These are phyloP conservation scores for Hippocampus mohnikei DNA, from an alignment of 2,113 vertebrate species.

Conservation along the genomic window DNA sequence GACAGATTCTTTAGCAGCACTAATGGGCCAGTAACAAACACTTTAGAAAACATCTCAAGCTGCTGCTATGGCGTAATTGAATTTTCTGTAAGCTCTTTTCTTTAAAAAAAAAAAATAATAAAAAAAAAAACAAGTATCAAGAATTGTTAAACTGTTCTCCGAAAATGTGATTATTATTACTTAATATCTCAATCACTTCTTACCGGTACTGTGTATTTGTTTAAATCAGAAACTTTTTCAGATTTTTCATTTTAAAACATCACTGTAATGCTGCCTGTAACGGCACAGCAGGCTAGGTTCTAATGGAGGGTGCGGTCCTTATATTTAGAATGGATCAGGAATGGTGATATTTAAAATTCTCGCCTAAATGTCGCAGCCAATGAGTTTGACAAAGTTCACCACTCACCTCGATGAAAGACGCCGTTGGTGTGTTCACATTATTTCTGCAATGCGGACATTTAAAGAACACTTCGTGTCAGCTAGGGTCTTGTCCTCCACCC, in stretches of 20 bases:
- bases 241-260: not conserved
- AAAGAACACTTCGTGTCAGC: slow-evolving; percentile 59
- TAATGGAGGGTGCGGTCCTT: slow-evolving; percentile 3
- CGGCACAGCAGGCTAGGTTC: not conserved
- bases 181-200: not conserved
- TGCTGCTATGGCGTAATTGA: not conserved
- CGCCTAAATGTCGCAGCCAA: slow-evolving; percentile 63
- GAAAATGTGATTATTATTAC: not conserved
- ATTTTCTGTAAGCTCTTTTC: not conserved
- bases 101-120: not conserved
- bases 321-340: slow-evolving; percentile 29
- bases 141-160: not conserved
- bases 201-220: not conserved
- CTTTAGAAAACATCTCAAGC: not conserved
- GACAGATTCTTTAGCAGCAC: not conserved
- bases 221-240: slow-evolving; percentile 2
- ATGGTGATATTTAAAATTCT: slow-evolving; percentile 59
- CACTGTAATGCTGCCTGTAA: not conserved
- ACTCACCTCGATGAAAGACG: slow-evolving; percentile 44
- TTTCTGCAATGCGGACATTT: slow-evolving; percentile 62
- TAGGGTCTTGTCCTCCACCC: slow-evolving; percentile 54
- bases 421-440: slow-evolving; percentile 49
- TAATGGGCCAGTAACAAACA: not conserved
- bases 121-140: no score
- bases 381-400: slow-evolving; percentile 69